Base-by-base conservation (phyloP, 2,113 vertebrate species). In the Alethe diademata region DNA sequence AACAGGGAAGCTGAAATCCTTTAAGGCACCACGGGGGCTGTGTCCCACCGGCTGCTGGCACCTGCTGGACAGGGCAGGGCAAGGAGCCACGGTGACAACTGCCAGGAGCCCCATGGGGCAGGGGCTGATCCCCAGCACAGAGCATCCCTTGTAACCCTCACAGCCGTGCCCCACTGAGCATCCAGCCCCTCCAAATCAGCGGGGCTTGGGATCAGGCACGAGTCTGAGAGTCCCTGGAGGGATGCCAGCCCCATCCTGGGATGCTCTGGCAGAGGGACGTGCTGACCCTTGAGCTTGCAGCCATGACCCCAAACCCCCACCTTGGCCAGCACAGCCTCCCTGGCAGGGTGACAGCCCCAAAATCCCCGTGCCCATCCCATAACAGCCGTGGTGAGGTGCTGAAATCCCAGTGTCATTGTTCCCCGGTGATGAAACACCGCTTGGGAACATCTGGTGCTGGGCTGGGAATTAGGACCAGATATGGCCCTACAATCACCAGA, bases 381-480 rank as follows among this genome's bases (percentile, higher is more conserved):
- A 43, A 88, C 36, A 80, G 67, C 67, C 35, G 38, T 74, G 92
- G 91, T 71, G 91, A 95, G 71, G 87, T 86, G 93, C 54, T 0
- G 28, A 88, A 93, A 93, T 78, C 50, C 56, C 28, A 50, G 25
- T 29, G 50, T 3, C 26, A 28, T 51, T 91, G 71, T 25, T 86
- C 69, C 83, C 47, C 70, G 14, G 78, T 0, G 3, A 47, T 11
- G 33, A 29, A 89, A 95, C 57, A 6, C 25, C 78, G 58, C 84
- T 92, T 83, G 64, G 94, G 94, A 97, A 96, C 97, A 97, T 97
- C 95, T 97, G 96, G 80, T 69, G 22, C 48, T 86, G 90, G 56
- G 71, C 50, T 95, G 67, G 91, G 91, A 97, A 97, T 95, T 87
- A 97, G 89, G 96, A 95, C 66, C 95, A 97, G 96, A 95, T 91